These are phyloP conservation scores for Diacarnus erythraeanus DNA, from an alignment of 37 sponge, comb jelly and placozoan species.

Conservation along the genomic window DNA sequence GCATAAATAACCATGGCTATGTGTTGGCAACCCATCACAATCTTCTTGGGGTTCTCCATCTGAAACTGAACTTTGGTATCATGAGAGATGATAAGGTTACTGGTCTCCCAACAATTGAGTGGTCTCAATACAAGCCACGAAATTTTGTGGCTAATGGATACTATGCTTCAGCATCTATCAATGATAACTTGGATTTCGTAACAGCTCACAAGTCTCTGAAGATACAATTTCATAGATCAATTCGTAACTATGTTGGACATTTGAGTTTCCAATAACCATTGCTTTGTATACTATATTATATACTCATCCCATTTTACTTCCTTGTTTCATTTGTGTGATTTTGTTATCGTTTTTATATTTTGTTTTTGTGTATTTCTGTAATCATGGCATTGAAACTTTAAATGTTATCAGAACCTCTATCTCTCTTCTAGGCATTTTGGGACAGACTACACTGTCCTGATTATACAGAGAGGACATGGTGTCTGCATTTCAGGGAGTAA, in stretches of 20 bases:
- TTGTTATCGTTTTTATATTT: too few relatives aligned
- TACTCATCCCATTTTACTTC: too few relatives aligned
- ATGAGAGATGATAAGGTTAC: not conserved
- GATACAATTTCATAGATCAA: not conserved
- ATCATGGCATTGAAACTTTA: too few relatives aligned
- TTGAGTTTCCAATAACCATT: too few relatives aligned
- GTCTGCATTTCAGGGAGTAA: too few relatives aligned
- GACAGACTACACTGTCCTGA: too few relatives aligned
- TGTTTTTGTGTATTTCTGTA: too few relatives aligned
- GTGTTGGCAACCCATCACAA: not conserved
- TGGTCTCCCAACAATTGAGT: not conserved
- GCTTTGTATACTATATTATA: too few relatives aligned
- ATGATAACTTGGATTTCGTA: not conserved
- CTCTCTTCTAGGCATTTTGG: too few relatives aligned
- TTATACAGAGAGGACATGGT: too few relatives aligned
- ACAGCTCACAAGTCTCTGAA: not conserved
- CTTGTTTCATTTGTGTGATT: too few relatives aligned
- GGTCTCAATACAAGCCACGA: not conserved
- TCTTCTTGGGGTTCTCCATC: not conserved
- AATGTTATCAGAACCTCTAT: too few relatives aligned
- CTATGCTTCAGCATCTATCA: not conserved
- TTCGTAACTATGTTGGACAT: slow-evolving; percentile 1
- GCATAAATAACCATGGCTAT: not conserved
- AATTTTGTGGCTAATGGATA: slow-evolving; percentile 1
- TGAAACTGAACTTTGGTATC: not conserved